These are phyloP conservation scores for Drosophila mulleri DNA, from an alignment of 2,888 invertebrate genomes.

Conservation along the genomic window DNA sequence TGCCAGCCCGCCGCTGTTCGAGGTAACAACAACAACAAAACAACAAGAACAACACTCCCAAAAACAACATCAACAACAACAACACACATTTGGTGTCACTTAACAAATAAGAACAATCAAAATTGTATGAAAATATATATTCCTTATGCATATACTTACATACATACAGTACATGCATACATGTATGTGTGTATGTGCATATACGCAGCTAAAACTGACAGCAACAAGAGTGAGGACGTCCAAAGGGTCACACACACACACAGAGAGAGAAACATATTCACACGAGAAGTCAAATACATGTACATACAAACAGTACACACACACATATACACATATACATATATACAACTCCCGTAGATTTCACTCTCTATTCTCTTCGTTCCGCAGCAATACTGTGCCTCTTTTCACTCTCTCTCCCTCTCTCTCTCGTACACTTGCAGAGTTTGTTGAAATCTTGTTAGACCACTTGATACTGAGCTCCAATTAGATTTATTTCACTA, in stretches of 20 bases:
- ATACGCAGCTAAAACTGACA: constrained; percentile 58
- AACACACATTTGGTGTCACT: constrained; percentile 36
- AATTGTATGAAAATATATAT: constrained; percentile 46
- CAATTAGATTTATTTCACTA: too few relatives aligned
- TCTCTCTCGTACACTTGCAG: constrained; percentile 32
- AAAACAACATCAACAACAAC: constrained; percentile 66
- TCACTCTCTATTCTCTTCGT: neutral
- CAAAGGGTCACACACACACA: constrained; percentile 33
- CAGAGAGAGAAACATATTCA: constrained; percentile 11
- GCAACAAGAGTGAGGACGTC: constrained; percentile 49
- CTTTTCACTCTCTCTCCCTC: constrained; percentile 3
- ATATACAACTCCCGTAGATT: neutral
- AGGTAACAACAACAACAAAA: constrained; percentile 85
- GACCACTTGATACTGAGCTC: neutral
- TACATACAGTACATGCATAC: constrained; percentile 17
- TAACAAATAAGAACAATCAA: constrained; percentile 32
- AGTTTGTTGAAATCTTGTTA: neutral
- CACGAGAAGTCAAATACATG: constrained; percentile 24
- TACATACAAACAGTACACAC: constrained; percentile 11
- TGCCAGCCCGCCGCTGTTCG: constrained; percentile 92
- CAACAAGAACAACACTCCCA: constrained; percentile 31
- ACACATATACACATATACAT: neutral
- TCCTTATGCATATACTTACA: constrained; percentile 38
- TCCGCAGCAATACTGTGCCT: constrained; percentile 7
- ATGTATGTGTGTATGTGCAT: constrained; percentile 12